Evolutionary conservation across 2,113 vertebrate species (phyloP), one percentile per base, ranked within the genome.

Genomic region (Corydoras sp.): DNA sequence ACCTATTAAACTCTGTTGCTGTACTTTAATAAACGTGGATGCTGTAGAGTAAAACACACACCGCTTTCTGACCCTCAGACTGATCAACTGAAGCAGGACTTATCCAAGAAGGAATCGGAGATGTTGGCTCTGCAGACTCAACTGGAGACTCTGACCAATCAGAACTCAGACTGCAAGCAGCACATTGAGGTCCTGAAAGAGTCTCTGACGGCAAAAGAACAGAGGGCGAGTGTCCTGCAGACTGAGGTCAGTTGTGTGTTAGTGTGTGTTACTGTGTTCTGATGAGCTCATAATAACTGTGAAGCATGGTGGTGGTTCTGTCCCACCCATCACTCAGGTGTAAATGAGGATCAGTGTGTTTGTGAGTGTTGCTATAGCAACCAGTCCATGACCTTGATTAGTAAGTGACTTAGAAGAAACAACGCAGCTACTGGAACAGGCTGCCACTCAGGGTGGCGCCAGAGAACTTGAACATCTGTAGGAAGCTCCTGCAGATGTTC

Each of bases 161-260:
- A 99, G 86, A 99, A 99, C 86, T 98, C 96, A 9, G 96, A 99
- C 91, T 95, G 92, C 89, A 98, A 98, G 83, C 94, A 98, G 88
- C 96, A 99, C 87, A 97, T 99, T 60, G 95, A 99, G 86, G 96
- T 99, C 87, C 91, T 99, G 77, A 99, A 99, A 89, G 97, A 99
- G 86, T 98, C 96, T 0, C 92, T 98, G 83, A 93, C 87, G 81
- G 95, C 96, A 88, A 98, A 98, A 90, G 96, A 98, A 89, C 96
- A 98, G 86, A 92, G 95, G 73, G 90, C 94, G 80, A 92, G 91
- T 79, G 95, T 97, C 60, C 92, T 98, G 81, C 96, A 98, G 91
- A 96, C 95, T 12, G 95, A 98, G 95, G 96, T 97, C 86, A 85
- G 85, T 72, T 43, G 35, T 43, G 35, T n/a, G n/a, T 4, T 13